These are phyloP conservation scores for Drosophila cognata DNA, from an alignment of 2,888 invertebrate genomes.

Conservation along the genomic window DNA sequence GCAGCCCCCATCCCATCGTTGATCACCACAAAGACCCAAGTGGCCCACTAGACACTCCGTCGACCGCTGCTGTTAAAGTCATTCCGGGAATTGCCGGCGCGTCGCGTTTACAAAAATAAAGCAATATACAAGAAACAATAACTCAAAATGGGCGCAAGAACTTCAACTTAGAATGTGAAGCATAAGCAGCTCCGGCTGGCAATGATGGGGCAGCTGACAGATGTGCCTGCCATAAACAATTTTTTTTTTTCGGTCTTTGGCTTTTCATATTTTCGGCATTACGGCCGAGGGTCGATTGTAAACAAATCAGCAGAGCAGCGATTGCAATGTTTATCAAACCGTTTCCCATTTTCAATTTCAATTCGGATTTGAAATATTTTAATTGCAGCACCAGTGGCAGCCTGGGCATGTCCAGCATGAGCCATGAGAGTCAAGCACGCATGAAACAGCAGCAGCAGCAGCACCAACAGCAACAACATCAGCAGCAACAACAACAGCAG, in stretches of 20 bases:
- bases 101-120: slow-evolving; percentile 53
- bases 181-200: slow-evolving; percentile 48
- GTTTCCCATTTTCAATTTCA: slow-evolving; percentile 29
- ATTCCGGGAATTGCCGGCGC: slow-evolving; percentile 70
- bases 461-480: slow-evolving; percentile 65
- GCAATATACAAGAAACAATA: slow-evolving; percentile 75
- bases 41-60: slow-evolving; percentile 70
- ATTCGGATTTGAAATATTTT: slow-evolving; percentile 16
- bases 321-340: slow-evolving; percentile 49
- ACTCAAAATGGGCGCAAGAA: slow-evolving; percentile 67
- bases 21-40: slow-evolving; percentile 46
- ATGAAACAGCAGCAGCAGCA: slow-evolving; percentile 81
- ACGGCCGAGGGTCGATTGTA: slow-evolving; percentile 47
- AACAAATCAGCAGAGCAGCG: slow-evolving; percentile 34
- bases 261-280: slow-evolving; percentile 54
- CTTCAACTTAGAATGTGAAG: slow-evolving; percentile 57
- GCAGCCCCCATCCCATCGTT: slow-evolving; percentile 1
- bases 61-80: slow-evolving; percentile 51
- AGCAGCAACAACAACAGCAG: slow-evolving; percentile 50
- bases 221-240: slow-evolving; percentile 65
- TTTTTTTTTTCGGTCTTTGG: slow-evolving; percentile 7
- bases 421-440: slow-evolving; percentile 83
- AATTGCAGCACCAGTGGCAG: slow-evolving; percentile 65
- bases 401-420: slow-evolving; percentile 82
- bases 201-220: slow-evolving; percentile 75